phyloP scores from a whole-genome alignment of 2,888 invertebrate species.

The Pandemis heparana region DNA sequence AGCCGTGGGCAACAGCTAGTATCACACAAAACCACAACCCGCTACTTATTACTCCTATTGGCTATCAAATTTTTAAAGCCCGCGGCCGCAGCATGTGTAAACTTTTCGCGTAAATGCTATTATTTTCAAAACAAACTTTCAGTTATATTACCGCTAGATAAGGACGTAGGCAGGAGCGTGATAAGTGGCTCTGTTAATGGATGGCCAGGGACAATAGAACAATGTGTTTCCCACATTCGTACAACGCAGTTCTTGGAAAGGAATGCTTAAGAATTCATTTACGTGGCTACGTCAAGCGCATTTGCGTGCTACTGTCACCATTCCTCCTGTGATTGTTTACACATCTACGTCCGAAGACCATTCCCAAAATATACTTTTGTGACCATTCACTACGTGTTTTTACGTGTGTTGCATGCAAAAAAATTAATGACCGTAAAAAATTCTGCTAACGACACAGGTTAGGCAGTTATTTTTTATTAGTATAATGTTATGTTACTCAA shows the following conservation, averaged over 20 bases:
- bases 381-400: background rate
- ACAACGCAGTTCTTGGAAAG: slow-evolving; percentile 68
- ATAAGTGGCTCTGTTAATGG: slow-evolving; percentile 72
- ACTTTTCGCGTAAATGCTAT: slow-evolving; percentile 1
- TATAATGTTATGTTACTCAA: background rate
- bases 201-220: slow-evolving; percentile 78
- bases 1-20: no score
- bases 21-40: no score
- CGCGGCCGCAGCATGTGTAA: background rate
- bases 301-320: slow-evolving; percentile 26
- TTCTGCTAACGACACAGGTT: background rate
- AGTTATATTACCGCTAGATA: slow-evolving; percentile 45
- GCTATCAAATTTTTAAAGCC: background rate
- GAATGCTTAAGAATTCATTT: slow-evolving; percentile 49
- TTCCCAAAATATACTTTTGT: background rate
- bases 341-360: background rate
- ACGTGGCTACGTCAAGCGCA: slow-evolving; percentile 31
- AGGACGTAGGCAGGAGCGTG: slow-evolving; percentile 63
- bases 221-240: slow-evolving; percentile 79
- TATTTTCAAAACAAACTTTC: slow-evolving; percentile 22
- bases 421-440: background rate
- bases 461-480: background rate
- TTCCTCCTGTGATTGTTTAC: slow-evolving; percentile 15
- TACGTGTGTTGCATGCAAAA: background rate
- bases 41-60: background rate